phyloP scores from a whole-genome alignment of 2,888 invertebrate species.

The Dolomedes plantarius region DNA sequence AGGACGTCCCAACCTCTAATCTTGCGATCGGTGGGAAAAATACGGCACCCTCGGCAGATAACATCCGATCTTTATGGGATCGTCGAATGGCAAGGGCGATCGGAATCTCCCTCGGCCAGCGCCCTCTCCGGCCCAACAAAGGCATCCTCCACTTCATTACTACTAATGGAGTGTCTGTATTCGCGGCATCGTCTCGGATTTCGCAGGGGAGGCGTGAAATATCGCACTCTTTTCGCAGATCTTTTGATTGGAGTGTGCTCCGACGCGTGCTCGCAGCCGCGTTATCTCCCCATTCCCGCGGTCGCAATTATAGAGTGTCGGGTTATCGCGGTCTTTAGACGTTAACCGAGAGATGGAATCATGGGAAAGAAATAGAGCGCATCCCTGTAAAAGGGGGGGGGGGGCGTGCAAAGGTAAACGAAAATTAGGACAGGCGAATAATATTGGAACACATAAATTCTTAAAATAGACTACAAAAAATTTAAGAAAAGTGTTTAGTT shows the following conservation, averaged over 20 bases:
- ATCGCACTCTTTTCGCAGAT: constrained; percentile 29
- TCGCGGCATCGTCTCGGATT: constrained; percentile 28
- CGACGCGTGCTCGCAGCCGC: constrained; percentile 23
- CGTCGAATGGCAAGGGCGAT: constrained; percentile 20
- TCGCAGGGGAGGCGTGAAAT: constrained; percentile 51
- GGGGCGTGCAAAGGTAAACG: no score
- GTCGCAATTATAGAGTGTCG: constrained; percentile 51
- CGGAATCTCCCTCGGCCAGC: constrained; percentile 11
- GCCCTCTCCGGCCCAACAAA: constrained; percentile 28
- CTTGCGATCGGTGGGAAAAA: not conserved
- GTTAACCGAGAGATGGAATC: constrained; percentile 25
- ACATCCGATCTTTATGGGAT: constrained; percentile 19
- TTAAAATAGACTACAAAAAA: no score
- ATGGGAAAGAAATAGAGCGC: constrained; percentile 33
- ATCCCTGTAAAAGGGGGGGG: no score
- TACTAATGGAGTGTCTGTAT: constrained; percentile 43
- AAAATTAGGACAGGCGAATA: no score
- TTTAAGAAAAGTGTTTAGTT: no score
- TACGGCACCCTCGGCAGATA: constrained; percentile 18
- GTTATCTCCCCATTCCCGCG: constrained; percentile 39
- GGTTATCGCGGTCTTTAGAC: constrained; percentile 36
- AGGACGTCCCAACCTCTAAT: not conserved
- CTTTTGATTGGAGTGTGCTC: constrained; percentile 29
- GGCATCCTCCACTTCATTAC: constrained; percentile 58
- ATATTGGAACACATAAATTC: no score